Base-by-base conservation (phyloP, 1,140 invertebrate genomes). In the Nylanderia fulva region DNA sequence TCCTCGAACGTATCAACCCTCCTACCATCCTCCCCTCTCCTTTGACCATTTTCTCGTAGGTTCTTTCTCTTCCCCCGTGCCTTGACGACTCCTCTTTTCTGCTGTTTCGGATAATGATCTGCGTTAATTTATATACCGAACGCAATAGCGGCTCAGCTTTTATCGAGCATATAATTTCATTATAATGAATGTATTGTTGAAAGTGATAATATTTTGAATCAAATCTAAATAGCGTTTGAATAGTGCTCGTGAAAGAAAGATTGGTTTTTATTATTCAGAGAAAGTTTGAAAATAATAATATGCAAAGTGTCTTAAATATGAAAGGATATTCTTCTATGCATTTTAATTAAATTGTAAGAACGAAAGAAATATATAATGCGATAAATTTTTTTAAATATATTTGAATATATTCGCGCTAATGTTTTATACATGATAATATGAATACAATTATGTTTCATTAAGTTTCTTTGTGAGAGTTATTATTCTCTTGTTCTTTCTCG, bases 1-100 rank as follows among this genome's bases (percentile, higher is more conserved):
- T 91, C 72, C 87, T 85, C 82, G 85, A 91, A 87, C 87, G 87
- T 86, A 91, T 88, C 88, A 86, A 87, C 86, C 79, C 90, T 85
- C 39, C 74, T 24, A 68, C 79, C 24, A 74, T 29, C 58, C 75
- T 63, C 36, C 21, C 52, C 64, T 58, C 36, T 77, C 64, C 42
- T 24, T 66, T 80, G 24, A 58, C 52, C 77, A 71, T 80, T 80
- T 80, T 80, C 77, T 80, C 48, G 7, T 58, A 58, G 42, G 48
- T 71, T 29, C 42, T 85, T 60, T 54, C 77, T 79, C 61, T 63
- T 66, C 24, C 13, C 13, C 54, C 15, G 13, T 61, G 21, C 60
- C 64, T 69, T 69, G 13, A 8, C 29, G 56, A 56, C 24, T 24
- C 33, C 61, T 79, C 45, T 60, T 56, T 36, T 5, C 21, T 15